phyloP scores from a whole-genome alignment of 2,113 vertebrate species.

The Hydrolagus affinis region DNA sequence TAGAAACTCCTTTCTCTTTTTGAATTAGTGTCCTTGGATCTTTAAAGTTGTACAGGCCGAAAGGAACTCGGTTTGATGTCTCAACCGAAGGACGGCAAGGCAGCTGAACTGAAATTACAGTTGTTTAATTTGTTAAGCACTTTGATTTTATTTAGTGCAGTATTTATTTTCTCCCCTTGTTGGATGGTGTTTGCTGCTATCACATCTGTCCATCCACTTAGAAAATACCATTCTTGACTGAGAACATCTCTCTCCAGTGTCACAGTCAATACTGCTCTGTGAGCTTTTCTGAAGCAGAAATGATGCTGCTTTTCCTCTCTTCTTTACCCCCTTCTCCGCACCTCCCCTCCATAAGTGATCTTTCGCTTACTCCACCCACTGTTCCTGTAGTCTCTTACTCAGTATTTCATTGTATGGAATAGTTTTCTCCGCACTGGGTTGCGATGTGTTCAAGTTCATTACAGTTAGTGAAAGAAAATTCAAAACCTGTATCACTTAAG shows the following conservation, averaged over 20 bases:
- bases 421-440: neutral
- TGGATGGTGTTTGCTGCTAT: neutral
- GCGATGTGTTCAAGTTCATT: neutral
- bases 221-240: neutral
- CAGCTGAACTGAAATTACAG: too few relatives aligned
- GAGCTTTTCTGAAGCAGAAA: neutral
- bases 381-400: neutral
- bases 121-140: neutral
- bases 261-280: neutral
- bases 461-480: neutral
- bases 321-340: too few relatives aligned
- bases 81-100: too few relatives aligned
- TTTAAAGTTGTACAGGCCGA: too few relatives aligned
- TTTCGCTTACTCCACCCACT: conserved; percentile 7
- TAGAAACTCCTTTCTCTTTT: too few relatives aligned
- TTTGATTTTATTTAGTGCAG: neutral
- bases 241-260: neutral
- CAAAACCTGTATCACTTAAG: neutral
- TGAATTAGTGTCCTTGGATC: too few relatives aligned
- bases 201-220: too few relatives aligned
- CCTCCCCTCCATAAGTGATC: too few relatives aligned
- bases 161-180: neutral
- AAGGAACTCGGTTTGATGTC: too few relatives aligned
- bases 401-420: neutral
- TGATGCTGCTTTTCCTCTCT: neutral